These are phyloP conservation scores for Protonibea diacanthus DNA, from an alignment of 2,797 vertebrate genomes.

Conservation along the genomic window DNA sequence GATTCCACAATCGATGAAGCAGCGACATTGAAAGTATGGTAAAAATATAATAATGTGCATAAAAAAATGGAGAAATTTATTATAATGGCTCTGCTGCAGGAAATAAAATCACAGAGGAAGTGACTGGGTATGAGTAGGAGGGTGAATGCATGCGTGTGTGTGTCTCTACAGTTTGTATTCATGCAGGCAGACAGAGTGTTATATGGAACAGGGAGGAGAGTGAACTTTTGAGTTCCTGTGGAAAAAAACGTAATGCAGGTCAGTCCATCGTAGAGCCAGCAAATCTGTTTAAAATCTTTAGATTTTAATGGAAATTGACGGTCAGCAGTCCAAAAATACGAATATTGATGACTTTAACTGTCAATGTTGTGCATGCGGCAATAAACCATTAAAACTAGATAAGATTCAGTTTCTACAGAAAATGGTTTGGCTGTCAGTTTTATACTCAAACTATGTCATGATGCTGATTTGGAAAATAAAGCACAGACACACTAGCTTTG, in stretches of 20 bases:
- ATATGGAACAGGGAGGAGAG: slow-evolving; percentile 19
- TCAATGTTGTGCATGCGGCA: neutral
- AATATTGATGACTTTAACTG: neutral
- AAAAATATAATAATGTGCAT: neutral
- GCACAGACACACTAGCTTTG: slow-evolving; percentile 39
- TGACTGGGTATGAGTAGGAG: slow-evolving; percentile 27
- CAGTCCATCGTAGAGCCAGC: neutral
- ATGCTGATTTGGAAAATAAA: slow-evolving; percentile 67
- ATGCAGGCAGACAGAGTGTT: slow-evolving; percentile 21
- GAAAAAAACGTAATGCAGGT: neutral
- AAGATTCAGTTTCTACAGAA: neutral
- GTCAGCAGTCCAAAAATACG: neutral
- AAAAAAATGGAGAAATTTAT: slow-evolving; percentile 49
- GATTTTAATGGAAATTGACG: neutral
- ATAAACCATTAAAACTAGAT: neutral
- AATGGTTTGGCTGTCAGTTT: slow-evolving; percentile 37
- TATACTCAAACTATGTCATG: slow-evolving; percentile 38
- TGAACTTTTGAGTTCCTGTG: slow-evolving; percentile 12
- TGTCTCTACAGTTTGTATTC: slow-evolving; percentile 17
- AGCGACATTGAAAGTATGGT: slow-evolving; percentile 23
- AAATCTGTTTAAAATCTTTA: neutral
- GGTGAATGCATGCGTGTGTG: slow-evolving; percentile 29
- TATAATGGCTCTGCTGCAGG: slow-evolving; percentile 48
- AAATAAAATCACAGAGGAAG: slow-evolving; percentile 58
- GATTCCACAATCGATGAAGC: slow-evolving; percentile 8